phyloP scores from a whole-genome alignment of 2,888 invertebrate genomes.

The Callimorpha dominula region DNA sequence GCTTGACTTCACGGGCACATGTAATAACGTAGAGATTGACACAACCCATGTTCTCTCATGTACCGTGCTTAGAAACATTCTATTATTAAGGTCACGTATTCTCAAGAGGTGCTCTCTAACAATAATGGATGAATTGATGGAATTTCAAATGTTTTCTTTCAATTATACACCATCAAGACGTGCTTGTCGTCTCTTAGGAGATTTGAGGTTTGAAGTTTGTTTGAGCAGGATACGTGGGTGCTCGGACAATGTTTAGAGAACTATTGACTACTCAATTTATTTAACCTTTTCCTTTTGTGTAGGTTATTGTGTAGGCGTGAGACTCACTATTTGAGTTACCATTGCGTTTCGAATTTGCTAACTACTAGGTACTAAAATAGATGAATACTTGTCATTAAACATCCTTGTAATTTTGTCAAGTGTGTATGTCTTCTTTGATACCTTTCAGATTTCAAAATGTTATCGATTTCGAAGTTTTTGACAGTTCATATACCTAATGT shows the following conservation, averaged over 20 bases:
- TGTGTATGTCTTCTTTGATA: background rate
- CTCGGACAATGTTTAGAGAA: conserved; percentile 23
- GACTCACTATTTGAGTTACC: background rate
- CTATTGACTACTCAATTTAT: conserved; percentile 24
- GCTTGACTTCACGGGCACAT: conserved; percentile 66
- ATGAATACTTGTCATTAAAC: background rate
- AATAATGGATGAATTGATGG: conserved; percentile 66
- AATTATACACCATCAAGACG: conserved; percentile 68
- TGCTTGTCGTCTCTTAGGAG: conserved; percentile 57
- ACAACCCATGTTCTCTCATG: conserved; percentile 61
- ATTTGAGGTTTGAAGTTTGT: conserved; percentile 53
- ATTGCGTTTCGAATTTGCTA: background rate
- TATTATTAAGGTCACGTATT: conserved; percentile 81
- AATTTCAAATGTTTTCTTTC: conserved; percentile 78
- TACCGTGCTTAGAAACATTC: conserved; percentile 62
- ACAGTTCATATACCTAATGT: background rate
- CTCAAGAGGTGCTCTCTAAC: conserved; percentile 78
- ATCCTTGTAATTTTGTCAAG: background rate
- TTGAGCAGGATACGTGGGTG: conserved; percentile 44
- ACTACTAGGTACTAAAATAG: background rate
- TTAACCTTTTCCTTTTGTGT: conserved; percentile 11
- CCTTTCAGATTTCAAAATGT: background rate
- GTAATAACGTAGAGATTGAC: conserved; percentile 71
- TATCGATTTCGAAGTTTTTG: background rate
- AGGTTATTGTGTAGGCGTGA: conserved; percentile 13